These are phyloP conservation scores for Atlantisia rogersi DNA, from an alignment of 2,113 vertebrate species.

Conservation along the genomic window DNA sequence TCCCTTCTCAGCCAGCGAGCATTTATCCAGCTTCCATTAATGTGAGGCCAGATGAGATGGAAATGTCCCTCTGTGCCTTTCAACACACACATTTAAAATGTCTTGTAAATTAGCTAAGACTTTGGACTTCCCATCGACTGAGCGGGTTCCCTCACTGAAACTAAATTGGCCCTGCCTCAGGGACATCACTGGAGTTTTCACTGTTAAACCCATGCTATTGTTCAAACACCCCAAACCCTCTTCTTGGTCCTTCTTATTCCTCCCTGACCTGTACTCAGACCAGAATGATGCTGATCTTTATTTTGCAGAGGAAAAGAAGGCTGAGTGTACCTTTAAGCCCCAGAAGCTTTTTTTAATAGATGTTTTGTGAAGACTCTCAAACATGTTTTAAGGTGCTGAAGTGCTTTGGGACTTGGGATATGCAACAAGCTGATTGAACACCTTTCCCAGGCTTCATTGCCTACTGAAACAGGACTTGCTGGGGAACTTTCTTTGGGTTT, in stretches of 20 bases:
- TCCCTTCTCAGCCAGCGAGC: not conserved
- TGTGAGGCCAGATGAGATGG: not conserved
- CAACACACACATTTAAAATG: not conserved
- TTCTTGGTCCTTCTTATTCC: not conserved
- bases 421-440: not conserved
- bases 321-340: not conserved
- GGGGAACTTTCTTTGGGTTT: not conserved
- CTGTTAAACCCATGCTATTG: not conserved
- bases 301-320: not conserved
- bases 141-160: not conserved
- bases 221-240: not conserved
- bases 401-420: not conserved
- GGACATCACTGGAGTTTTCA: not conserved
- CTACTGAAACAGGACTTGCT: not conserved
- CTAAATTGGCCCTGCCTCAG: not conserved
- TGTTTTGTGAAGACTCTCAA: not conserved
- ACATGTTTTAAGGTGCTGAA: not conserved
- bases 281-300: not conserved
- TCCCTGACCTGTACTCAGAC: not conserved
- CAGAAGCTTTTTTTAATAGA: not conserved
- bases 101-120: not conserved
- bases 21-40: not conserved
- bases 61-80: constrained; percentile 39
- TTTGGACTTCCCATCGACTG: not conserved
- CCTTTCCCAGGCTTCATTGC: not conserved